These are phyloP conservation scores for Drosophila subsilvestris DNA, from an alignment of 2,888 invertebrate genomes.

Conservation along the genomic window DNA sequence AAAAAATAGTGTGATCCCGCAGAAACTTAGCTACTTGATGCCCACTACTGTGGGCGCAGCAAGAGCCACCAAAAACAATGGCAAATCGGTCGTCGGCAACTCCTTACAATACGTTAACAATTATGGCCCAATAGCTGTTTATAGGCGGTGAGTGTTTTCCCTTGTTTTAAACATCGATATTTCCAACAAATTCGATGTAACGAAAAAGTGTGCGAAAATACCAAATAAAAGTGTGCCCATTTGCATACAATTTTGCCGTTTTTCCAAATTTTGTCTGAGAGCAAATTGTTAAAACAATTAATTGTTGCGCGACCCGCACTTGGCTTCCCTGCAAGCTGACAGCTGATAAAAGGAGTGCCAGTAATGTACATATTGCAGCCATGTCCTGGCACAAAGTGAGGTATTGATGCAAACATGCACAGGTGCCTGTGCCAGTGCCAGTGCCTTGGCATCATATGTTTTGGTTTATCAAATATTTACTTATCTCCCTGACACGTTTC, in stretches of 20 bases:
- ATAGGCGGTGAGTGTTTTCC: no score
- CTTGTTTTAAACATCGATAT: no score
- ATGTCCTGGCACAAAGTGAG: constrained; percentile 67
- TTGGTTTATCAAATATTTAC: constrained; percentile 8
- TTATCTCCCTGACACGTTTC: not conserved
- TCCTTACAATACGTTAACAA: not conserved
- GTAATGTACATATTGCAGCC: constrained; percentile 45
- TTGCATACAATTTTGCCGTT: no score
- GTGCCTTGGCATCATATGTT: constrained; percentile 30
- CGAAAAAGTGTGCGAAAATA: no score
- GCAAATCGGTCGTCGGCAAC: not conserved
- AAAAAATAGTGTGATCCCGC: not conserved
- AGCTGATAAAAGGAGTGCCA: not conserved
- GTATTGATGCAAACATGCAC: constrained; percentile 33
- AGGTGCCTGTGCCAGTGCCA: constrained; percentile 10
- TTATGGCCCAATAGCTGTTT: not conserved
- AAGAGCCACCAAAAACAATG: not conserved
- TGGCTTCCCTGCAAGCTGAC: not conserved
- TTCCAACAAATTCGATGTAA: no score
- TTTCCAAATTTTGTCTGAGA: no score
- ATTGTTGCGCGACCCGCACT: no score
- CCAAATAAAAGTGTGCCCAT: no score
- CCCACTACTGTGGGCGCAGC: not conserved
- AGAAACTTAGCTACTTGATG: no score
- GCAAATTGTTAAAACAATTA: no score